phyloP scores from a whole-genome alignment of 2,888 invertebrate genomes.

The Drosophila subsilvestris region DNA sequence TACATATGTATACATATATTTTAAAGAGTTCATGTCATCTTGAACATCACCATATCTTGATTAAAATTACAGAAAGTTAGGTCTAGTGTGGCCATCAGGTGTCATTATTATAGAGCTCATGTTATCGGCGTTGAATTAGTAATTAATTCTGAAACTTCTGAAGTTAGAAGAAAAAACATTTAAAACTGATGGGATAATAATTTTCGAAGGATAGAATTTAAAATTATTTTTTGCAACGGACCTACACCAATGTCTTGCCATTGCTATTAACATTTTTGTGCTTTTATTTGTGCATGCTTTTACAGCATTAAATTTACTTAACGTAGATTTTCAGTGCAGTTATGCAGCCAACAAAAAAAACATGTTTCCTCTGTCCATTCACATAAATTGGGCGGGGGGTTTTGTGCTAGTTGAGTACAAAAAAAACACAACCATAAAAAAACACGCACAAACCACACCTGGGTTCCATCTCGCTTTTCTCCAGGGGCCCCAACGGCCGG shows the following conservation, averaged over 20 bases:
- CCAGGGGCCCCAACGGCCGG: conserved; percentile 38
- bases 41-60: too few relatives aligned
- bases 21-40: too few relatives aligned
- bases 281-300: neutral
- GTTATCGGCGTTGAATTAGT: too few relatives aligned
- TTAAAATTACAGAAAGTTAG: too few relatives aligned
- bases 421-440: conserved; percentile 29
- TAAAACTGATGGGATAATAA: too few relatives aligned
- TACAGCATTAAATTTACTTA: conserved; percentile 18
- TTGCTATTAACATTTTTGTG: neutral
- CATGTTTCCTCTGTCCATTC: conserved; percentile 4
- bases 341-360: neutral
- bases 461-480: conserved; percentile 43
- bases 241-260: too few relatives aligned
- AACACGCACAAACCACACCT: conserved; percentile 51
- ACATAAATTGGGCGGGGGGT: conserved; percentile 5
- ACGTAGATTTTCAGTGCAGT: conserved; percentile 2
- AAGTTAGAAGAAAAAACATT: too few relatives aligned
- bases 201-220: too few relatives aligned
- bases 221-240: neutral
- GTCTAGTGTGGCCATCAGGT: too few relatives aligned
- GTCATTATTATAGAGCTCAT: too few relatives aligned
- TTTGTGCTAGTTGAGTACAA: conserved; percentile 28
- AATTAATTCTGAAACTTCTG: too few relatives aligned
- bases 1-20: too few relatives aligned